Base-by-base conservation (phyloP, 2,797 vertebrate genomes). In the Remorina albescens region DNA sequence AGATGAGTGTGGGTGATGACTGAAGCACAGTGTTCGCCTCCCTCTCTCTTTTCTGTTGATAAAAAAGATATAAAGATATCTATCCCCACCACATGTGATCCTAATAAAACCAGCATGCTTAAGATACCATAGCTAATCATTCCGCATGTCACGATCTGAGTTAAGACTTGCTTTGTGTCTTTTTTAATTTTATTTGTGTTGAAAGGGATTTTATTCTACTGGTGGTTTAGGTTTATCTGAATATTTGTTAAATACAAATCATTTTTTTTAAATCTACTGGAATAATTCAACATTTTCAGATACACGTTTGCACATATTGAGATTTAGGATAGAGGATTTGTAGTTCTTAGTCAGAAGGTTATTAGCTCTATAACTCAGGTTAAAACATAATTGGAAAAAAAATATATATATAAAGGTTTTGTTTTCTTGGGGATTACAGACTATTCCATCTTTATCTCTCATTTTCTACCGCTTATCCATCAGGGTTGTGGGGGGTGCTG, bases 1-100 rank as follows among this genome's bases (percentile, higher is more conserved):
- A 73, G 61, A 23, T 76, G 81, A 78, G 78, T 77, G 78, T 63
- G 82, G 80, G 34, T 39, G 67, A 81, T 86, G 88, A 90, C 78
- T 91, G 78, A 61, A 76, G 34, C 25, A 12, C 46, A 60, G 50
- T 56, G 59, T 42, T 83, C 70, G 58, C 13, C 34, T 82, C 61
- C 21, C 60, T 63, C 39, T 25, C 34, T 68, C 59, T 44, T 30
- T 34, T 73, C 71, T 78, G 67, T 67, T 81, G 67, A 82, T 83
- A n/a, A 49, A 85, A 64, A 63, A 42, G 67, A 26, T 15, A 30
- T 6, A 42, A 59, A 72, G 39, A 57, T 63, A 70, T 81, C 49
- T 77, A 71, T 51, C 63, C 57, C 57, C 46, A 73, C 53, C 61
- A 77, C 82, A 76, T 58, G 65, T 80, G 59, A 78, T 68, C 78